Percentiles rank a stretch among this genome's conserved stretches.
phyloP scores from a whole-genome alignment of 2,888 invertebrate species.

The Seira musarum region DNA sequence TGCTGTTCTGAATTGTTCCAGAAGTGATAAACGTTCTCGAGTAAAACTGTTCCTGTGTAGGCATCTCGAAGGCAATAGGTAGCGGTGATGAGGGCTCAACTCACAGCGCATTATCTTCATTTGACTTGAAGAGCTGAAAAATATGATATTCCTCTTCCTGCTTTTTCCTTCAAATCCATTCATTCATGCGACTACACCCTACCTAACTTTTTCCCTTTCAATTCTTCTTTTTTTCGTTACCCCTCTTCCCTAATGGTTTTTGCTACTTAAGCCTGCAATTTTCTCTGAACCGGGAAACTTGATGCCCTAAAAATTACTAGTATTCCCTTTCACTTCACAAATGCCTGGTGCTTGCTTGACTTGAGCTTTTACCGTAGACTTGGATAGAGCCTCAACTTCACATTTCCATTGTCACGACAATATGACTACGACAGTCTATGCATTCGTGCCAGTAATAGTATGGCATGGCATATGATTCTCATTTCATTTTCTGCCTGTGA shows the following conservation, averaged over 20 bases:
- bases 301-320: conserved; percentile 5
- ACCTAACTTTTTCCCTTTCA: background rate
- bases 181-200: background rate
- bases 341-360: too few relatives aligned
- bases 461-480: background rate
- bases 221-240: background rate
- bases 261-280: conserved; percentile 1
- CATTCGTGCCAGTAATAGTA: background rate
- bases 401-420: background rate
- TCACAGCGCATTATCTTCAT: conserved; percentile 10
- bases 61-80: background rate
- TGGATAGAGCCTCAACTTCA: background rate
- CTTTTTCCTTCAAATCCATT: background rate
- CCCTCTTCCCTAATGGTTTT: conserved; percentile 12
- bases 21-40: too few relatives aligned
- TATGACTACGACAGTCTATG: background rate
- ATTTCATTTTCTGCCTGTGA: background rate
- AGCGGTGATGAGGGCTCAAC: background rate
- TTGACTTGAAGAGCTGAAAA: conserved; percentile 1
- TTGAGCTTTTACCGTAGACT: too few relatives aligned
- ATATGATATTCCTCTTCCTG: background rate
- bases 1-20: background rate
- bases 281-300: conserved; percentile 12
- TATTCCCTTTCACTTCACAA: background rate
- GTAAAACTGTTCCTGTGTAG: background rate